These are phyloP conservation scores for Drosophila anomalata DNA, from an alignment of 2,888 invertebrate genomes.

Conservation along the genomic window DNA sequence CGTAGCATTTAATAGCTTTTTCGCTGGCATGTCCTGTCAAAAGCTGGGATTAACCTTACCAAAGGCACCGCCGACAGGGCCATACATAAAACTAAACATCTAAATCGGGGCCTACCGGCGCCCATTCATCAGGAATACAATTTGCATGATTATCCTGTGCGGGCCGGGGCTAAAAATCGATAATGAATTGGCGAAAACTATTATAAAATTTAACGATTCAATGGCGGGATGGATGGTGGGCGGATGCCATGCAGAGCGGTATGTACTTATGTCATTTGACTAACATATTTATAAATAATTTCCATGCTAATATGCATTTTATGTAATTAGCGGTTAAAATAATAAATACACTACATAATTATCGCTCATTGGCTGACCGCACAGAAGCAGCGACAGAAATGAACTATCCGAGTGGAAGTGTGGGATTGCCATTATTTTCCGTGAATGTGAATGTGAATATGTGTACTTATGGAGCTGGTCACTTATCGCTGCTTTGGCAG, in stretches of 20 bases:
- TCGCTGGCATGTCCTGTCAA: conserved; percentile 16
- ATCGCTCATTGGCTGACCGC: conserved; percentile 73
- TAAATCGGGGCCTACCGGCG: conserved; percentile 55
- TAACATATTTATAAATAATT: conserved; percentile 78
- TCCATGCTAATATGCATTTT: conserved; percentile 77
- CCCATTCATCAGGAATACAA: conserved; percentile 57
- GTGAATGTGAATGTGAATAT: conserved; percentile 11
- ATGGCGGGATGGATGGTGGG: background rate
- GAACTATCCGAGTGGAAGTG: conserved; percentile 44
- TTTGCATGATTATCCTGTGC: conserved; percentile 48
- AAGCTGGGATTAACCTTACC: conserved; percentile 39
- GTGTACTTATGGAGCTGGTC: conserved; percentile 38
- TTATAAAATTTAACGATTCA: conserved; percentile 31
- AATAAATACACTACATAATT: conserved; percentile 79
- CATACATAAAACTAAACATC: conserved; percentile 48
- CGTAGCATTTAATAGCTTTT: conserved; percentile 27
- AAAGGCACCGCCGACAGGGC: conserved; percentile 32
- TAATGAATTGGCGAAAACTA: conserved; percentile 62
- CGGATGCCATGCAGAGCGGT: conserved; percentile 1
- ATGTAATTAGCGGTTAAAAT: conserved; percentile 79
- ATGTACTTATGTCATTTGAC: conserved; percentile 50
- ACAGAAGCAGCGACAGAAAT: conserved; percentile 59
- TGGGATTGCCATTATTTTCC: conserved; percentile 4
- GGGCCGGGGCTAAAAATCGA: conserved; percentile 51
- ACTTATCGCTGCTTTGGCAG: conserved; percentile 66